These are phyloP conservation scores for Pseudonaja textilis DNA, from an alignment of 2,113 vertebrate genomes.

Conservation along the genomic window DNA sequence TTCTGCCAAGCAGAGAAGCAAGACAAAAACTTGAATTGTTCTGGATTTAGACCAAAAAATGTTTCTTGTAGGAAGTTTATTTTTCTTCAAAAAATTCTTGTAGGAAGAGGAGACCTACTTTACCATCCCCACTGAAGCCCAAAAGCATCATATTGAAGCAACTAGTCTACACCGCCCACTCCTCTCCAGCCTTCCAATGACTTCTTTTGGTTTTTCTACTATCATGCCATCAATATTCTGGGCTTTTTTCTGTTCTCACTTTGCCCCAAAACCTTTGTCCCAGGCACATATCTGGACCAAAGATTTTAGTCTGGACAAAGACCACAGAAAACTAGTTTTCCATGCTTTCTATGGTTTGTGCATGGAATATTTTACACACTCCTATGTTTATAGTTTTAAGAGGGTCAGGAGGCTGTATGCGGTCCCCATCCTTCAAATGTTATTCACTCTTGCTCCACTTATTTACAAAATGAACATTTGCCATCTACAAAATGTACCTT, in stretches of 20 bases:
- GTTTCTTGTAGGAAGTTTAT: not conserved
- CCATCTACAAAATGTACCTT: constrained; percentile 72
- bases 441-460: not conserved
- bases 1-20: not conserved
- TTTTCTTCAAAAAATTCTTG: not conserved
- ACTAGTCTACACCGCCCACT: not conserved
- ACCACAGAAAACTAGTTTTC: not conserved
- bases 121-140: not conserved
- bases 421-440: not conserved
- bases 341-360: not conserved
- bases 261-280: not conserved
- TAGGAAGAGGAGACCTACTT: not conserved
- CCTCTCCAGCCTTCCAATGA: not conserved
- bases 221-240: not conserved
- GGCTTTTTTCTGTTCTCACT: not conserved
- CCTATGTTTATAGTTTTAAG: not conserved
- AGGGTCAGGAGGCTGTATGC: not conserved
- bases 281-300: not conserved
- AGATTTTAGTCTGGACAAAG: not conserved
- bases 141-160: not conserved
- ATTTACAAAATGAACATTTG: not conserved
- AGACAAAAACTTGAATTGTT: not conserved
- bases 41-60: not conserved
- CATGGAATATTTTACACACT: not conserved
- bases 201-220: not conserved